Evolutionary conservation across 1,140 invertebrate species (phyloP).

Genomic region (Drosophila parvula): DNA sequence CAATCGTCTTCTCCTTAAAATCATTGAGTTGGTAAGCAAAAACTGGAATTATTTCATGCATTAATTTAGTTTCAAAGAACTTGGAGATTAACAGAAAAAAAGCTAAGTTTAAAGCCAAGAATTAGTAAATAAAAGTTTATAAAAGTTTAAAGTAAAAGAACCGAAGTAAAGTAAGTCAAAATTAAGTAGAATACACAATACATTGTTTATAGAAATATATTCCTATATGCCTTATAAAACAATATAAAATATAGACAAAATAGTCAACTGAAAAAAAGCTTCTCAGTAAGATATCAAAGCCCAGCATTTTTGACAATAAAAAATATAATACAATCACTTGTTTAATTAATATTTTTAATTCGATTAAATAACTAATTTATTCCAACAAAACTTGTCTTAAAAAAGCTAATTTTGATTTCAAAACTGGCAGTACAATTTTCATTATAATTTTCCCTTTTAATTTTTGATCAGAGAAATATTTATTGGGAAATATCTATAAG

Average conservation of each 20-base stretch:
- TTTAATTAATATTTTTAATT: neutral
- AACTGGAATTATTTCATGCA: neutral
- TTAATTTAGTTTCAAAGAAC: no score
- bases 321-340: neutral
- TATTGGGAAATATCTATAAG: neutral
- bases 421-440: neutral
- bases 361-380: neutral
- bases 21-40: constrained; percentile 80
- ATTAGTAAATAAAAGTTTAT: neutral
- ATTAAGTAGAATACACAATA: neutral
- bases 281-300: neutral
- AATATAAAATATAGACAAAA: neutral
- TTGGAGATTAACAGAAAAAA: no score
- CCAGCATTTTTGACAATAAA: neutral
- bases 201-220: neutral
- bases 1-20: constrained; percentile 79
- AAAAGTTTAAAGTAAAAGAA: neutral
- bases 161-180: neutral
- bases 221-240: neutral
- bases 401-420: neutral
- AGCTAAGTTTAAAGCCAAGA: neutral
- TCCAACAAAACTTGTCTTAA: neutral
- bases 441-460: neutral
- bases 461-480: neutral
- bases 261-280: neutral